Evolutionary conservation across 2,888 invertebrate genomes (phyloP), one percentile per base, ranked within the genome.

Genomic region (Perithous albicinctus): DNA sequence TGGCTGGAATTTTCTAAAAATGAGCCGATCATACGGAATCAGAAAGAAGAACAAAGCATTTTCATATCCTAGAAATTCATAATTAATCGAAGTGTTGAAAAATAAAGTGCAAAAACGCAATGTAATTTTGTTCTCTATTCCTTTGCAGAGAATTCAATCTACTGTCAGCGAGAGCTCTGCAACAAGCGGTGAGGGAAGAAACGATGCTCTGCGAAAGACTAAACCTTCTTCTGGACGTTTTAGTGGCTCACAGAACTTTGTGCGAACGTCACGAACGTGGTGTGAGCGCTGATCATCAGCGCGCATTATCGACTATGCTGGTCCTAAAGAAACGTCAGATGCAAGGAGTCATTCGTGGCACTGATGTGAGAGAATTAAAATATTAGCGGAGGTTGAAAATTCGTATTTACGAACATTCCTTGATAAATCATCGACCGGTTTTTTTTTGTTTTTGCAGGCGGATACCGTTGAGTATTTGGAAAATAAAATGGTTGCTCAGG

Each of bases 211-310:
- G 94, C 85, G 95, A 95, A 84, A 92, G 94, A 82, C 89, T 95
- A 66, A 93, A 94, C 72, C 90, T 94, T 5, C 92, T 95, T 0
- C 88, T 94, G 32, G 95, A 95, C 85, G 93, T 94, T 66, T 89
- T 95, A 70, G 91, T 94, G 6, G 94, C 94, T 0, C 94, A 95
- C 85, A 93, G 93, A 85, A 94, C 94, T 82, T 88, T 95, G 20
- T 95, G 95, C 85, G 95, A 95, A 86, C 93, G 95, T 78, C 93
- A 95, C 79, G 95, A 95, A 85, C 93, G 94, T 72, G 95, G 95
- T 3, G 94, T 95, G 1, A 94, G 94, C 18, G 94, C 94, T 18
- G 95, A 95, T 89, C 95, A 95, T 89, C 94, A 95, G 84, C 93
- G 93, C 35, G 95, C 95, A 0, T 90, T 95, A 6, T 94, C 94